Base-by-base conservation (phyloP, 1,140 invertebrate species). In the Helicoverpa zea region DNA sequence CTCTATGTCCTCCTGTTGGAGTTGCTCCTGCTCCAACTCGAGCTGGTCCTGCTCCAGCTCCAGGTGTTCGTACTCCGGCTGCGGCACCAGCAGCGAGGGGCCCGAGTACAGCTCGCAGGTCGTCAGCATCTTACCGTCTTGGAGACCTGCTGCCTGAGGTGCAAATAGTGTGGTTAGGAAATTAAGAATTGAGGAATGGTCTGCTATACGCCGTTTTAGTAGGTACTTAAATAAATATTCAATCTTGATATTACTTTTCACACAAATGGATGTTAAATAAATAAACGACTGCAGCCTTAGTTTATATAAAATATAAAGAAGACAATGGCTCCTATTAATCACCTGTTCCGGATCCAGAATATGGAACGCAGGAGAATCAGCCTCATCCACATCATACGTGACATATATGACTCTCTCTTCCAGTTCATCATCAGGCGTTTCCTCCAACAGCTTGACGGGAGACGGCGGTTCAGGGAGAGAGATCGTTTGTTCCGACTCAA, bases 371-470 rank as follows among this genome's bases (percentile, higher is more conserved):
- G 89, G 81, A 5, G 83, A 68, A 43, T 87, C 84, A 0, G 84
- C 51, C 12, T 87, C 87, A 64, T 90, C 84, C 0, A 88, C 83
- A 30, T 94, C 89, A 76, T 93, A 94, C 1, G 91, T 82, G 14
- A 94, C 91, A 80, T 94, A 94, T 35, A 94, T 92, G 61, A 94
- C 89, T 29, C 87, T 75, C 80, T 91, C 90, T 29, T 86, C 86
- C 5, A 76, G 14, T 14, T 84, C 81, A 35, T 72, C 54, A 4
- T 82, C 83, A 54, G 54, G 47, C 10, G 72, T 81, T 10, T 64
- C 77, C 3, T 73, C 72, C 12, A 73, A 66, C 11, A 63, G 51
- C 4, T 70, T 56, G 51, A 52, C 76, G 13, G 16, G 35, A 30
- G 72, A 61, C 16, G 30, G 14, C 51, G 30, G 14, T 43, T 74